These are phyloP conservation scores for Gymnopithys bicolor DNA, from an alignment of 2,797 vertebrate species.

Conservation along the genomic window DNA sequence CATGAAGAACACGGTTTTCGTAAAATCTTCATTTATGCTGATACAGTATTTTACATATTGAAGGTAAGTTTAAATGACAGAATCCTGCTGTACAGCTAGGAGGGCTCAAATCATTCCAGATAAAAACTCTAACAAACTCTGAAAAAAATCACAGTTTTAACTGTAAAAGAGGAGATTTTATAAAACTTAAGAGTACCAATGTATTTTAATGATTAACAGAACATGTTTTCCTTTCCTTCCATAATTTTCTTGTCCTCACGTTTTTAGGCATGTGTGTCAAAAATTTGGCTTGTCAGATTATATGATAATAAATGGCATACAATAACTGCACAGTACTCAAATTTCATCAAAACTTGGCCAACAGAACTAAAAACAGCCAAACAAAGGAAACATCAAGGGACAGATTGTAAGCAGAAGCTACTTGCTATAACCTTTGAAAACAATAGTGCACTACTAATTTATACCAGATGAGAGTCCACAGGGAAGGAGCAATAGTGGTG, in stretches of 20 bases:
- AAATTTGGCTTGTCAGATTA: background rate
- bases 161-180: background rate
- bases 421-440: constrained; percentile 16
- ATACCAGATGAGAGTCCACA: constrained; percentile 3
- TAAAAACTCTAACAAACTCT: background rate
- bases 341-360: constrained; percentile 34
- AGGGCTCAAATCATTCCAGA: background rate
- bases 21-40: background rate
- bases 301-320: background rate
- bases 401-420: constrained; percentile 17
- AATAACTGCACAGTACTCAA: constrained; percentile 22
- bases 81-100: background rate
- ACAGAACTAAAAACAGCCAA: constrained; percentile 44
- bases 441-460: constrained; percentile 10
- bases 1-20: background rate
- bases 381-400: constrained; percentile 40
- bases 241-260: background rate
- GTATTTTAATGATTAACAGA: background rate
- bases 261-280: background rate
- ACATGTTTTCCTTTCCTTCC: background rate
- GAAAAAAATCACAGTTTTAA: background rate
- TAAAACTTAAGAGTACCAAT: background rate
- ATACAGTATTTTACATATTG: background rate
- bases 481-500: background rate
- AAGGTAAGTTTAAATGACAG: background rate